Evolutionary conservation across 1,140 invertebrate genomes (phyloP).

Genomic region (Chymomyza costata): DNA sequence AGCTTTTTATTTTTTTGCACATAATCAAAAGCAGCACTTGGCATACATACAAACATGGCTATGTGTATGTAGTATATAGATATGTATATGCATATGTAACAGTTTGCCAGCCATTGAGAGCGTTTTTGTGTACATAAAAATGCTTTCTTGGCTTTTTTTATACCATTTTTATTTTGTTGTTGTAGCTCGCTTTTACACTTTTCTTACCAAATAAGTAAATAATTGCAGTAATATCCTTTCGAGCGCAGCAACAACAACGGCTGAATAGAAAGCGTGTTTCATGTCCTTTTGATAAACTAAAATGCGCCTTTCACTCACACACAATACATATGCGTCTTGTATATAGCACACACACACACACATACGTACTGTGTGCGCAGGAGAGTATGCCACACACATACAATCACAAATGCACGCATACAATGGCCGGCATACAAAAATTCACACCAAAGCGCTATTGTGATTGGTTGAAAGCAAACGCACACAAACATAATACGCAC

Average conservation of each 20-base stretch:
- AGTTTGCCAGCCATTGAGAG: conserved; percentile 35
- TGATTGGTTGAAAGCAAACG: conserved; percentile 63
- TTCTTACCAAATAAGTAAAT: conserved; percentile 72
- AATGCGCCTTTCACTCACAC: conserved; percentile 61
- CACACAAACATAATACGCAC: conserved; percentile 18
- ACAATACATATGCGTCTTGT: conserved; percentile 49
- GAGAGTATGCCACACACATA: neutral
- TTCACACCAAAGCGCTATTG: conserved; percentile 69
- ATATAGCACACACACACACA: conserved; percentile 38
- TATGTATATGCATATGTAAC: no score
- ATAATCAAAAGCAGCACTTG: conserved; percentile 23
- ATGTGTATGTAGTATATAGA: no score
- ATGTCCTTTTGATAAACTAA: conserved; percentile 71
- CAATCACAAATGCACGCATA: conserved; percentile 52
- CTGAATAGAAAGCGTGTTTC: conserved; percentile 68
- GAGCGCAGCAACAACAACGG: conserved; percentile 33
- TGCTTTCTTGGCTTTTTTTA: conserved; percentile 27
- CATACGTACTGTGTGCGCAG: no score
- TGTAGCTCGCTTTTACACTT: conserved; percentile 42
- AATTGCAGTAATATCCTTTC: conserved; percentile 72
- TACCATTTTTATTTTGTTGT: conserved; percentile 38
- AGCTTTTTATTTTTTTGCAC: conserved; percentile 40
- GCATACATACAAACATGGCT: conserved; percentile 10
- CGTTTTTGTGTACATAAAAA: no score
- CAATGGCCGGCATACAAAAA: conserved; percentile 63